phyloP scores from a whole-genome alignment of 2,888 invertebrate genomes.

The Orthosia cruda region DNA sequence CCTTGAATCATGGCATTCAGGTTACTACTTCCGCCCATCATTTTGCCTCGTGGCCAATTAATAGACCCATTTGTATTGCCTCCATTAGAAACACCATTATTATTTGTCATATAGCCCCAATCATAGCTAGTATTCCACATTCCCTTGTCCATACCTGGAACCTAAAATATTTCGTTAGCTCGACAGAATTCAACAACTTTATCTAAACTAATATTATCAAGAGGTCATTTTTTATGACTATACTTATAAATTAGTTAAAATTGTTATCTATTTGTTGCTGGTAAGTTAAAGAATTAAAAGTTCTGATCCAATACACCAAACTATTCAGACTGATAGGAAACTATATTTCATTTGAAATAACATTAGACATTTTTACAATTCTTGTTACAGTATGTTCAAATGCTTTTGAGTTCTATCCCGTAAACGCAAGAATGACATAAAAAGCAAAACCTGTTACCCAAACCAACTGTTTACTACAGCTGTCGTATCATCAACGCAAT shows the following conservation, averaged over 20 bases:
- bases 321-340: no score
- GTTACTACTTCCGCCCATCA: slow-evolving; percentile 91
- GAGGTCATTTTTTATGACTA: no score
- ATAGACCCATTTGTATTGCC: slow-evolving; percentile 88
- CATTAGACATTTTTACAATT: no score
- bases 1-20: slow-evolving; percentile 92
- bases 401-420: no score
- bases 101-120: slow-evolving; percentile 96
- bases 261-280: not conserved
- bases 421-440: no score
- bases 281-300: not conserved
- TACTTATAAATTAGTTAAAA: not conserved
- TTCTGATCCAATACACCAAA: not conserved
- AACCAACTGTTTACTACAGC: no score
- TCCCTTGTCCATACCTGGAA: slow-evolving; percentile 68
- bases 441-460: no score
- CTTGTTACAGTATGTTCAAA: no score
- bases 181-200: not conserved
- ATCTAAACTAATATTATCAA: no score
- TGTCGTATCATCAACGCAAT: no score
- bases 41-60: slow-evolving; percentile 92
- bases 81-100: slow-evolving; percentile 93
- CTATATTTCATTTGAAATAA: no score
- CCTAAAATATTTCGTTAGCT: slow-evolving; percentile 61
- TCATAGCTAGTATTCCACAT: slow-evolving; percentile 91